Evolutionary conservation across 2,888 invertebrate species (phyloP), one percentile per base, ranked within the genome.

Genomic region (Hermodice carunculata): DNA sequence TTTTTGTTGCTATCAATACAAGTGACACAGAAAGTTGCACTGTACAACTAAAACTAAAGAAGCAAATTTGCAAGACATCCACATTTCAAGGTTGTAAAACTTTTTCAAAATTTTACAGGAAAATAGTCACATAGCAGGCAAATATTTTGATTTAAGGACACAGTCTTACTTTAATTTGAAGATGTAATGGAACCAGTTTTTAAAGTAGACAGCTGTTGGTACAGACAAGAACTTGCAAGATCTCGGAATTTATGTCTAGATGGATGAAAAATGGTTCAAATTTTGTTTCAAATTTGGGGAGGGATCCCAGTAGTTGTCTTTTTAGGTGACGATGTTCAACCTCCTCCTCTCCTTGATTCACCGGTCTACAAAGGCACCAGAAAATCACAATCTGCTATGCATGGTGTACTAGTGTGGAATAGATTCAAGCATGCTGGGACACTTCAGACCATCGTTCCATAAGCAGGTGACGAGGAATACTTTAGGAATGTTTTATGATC

Each of bases 141-240:
- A n/a, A n/a, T n/a, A n/a, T n/a, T n/a, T n/a, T n/a, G n/a, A n/a
- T n/a, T n/a, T n/a, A n/a, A n/a, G n/a, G n/a, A n/a, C n/a, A n/a
- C n/a, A n/a, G n/a, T n/a, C n/a, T n/a, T 76, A 75, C 37, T 74
- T 75, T n/a, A n/a, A n/a, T n/a, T n/a, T 56, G 28, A 61, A 26
- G 43, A 67, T 3, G 74, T 75, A 14, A 75, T 74, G 70, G 46
- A 32, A 11, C 70, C 71, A 43, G 66, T 70, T 3, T 76, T 76
- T 70, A 64, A 62, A 17, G 73, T 74, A 24, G 11, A 32, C 19
- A 19, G 37, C 32, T 37, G 37, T 22, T 37, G n/a, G 70, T 73
- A 32, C n/a, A n/a, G n/a, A n/a, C n/a, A n/a, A n/a, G n/a, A n/a
- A n/a, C n/a, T n/a, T n/a, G n/a, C n/a, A n/a, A n/a, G n/a, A n/a